phyloP scores from a whole-genome alignment of 2,113 vertebrate genomes.

The Peromyscus leucopus region DNA sequence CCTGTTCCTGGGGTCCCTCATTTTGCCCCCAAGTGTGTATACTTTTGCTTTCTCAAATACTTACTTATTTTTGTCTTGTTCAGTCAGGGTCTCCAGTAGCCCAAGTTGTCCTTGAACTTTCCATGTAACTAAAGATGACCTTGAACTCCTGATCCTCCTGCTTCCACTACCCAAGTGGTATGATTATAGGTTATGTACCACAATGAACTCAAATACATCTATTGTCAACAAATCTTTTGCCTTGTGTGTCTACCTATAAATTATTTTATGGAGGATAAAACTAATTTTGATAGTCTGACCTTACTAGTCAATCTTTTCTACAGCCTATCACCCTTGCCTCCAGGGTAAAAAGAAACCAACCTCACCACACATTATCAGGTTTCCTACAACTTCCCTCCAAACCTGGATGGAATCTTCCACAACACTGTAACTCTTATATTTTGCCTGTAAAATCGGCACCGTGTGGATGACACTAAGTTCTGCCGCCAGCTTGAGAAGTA shows the following conservation, averaged over 20 bases:
- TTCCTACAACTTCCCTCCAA: not conserved
- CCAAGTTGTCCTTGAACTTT: not conserved
- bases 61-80: not conserved
- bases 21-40: not conserved
- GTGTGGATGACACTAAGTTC: not conserved
- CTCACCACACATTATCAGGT: not conserved
- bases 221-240: not conserved
- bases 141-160: not conserved
- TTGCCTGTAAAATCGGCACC: not conserved
- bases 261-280: not conserved
- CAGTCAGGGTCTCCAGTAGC: not conserved
- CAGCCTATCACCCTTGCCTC: not conserved
- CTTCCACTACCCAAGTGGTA: not conserved
- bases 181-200: not conserved
- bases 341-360: not conserved
- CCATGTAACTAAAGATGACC: not conserved
- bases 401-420: not conserved
- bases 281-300: not conserved
- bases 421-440: not conserved
- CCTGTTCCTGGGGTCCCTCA: not conserved
- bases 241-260: not conserved
- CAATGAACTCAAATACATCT: not conserved
- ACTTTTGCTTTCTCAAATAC: not conserved
- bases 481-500: not conserved
- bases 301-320: not conserved